These are phyloP conservation scores for Labeo catla DNA, from an alignment of 2,113 vertebrate species.

Conservation along the genomic window DNA sequence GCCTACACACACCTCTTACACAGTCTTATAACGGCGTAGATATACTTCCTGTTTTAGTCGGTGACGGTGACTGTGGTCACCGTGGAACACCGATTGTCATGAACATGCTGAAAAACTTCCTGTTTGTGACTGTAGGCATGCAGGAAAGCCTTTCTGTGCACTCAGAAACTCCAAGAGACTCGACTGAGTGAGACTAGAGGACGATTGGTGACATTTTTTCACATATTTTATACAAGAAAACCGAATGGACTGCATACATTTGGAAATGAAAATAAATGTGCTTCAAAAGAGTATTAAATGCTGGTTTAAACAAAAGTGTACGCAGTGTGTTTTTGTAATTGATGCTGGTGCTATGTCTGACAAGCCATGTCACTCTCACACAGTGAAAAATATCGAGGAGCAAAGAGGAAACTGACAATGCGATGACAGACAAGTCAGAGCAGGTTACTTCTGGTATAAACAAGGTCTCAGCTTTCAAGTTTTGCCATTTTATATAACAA, in stretches of 20 bases:
- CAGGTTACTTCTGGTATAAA: no score
- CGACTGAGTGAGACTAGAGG: constrained; percentile 45
- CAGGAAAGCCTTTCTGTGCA: constrained; percentile 69
- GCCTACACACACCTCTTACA: constrained; percentile 22
- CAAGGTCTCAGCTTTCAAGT: no score
- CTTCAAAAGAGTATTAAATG: constrained; percentile 69
- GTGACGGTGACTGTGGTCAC: constrained; percentile 34
- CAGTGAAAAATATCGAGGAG: no score
- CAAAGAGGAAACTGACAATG: no score
- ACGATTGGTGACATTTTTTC: constrained; percentile 52
- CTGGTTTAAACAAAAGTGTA: constrained; percentile 61
- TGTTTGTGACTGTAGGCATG: constrained; percentile 71
- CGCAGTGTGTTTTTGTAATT: no score
- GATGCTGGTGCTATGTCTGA: no score
- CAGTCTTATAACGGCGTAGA: constrained; percentile 14
- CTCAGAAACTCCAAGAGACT: constrained; percentile 68
- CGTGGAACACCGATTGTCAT: constrained; percentile 43
- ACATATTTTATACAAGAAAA: constrained; percentile 68
- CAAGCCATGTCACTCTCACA: no score
- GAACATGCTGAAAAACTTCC: constrained; percentile 67
- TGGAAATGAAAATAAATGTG: constrained; percentile 65
- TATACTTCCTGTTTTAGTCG: constrained; percentile 42
- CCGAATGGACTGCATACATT: constrained; percentile 70
- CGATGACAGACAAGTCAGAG: no score
- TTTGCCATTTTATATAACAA: no score